phyloP scores from a whole-genome alignment of 2,797 vertebrate species.

The Micromesistius poutassou region DNA sequence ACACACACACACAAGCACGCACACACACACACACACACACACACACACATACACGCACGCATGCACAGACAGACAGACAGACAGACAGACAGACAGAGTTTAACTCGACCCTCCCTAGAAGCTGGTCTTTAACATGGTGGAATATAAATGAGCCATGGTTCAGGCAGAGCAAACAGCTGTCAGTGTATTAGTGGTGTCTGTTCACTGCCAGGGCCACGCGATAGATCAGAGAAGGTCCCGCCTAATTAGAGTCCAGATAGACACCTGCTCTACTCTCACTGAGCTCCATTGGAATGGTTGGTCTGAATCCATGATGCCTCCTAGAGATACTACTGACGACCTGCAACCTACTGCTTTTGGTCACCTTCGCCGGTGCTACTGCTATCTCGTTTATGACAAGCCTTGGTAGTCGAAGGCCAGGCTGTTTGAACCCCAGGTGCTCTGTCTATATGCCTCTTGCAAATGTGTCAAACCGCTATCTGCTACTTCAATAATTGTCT shows the following conservation, averaged over 20 bases:
- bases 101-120: too few species aligned
- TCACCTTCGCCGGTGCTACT: neutral
- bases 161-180: slow-evolving; percentile 34
- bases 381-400: neutral
- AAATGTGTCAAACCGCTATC: neutral
- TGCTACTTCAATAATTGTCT: neutral
- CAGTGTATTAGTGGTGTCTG: slow-evolving; percentile 25
- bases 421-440: neutral
- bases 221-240: slow-evolving; percentile 41
- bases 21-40: neutral
- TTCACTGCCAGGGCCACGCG: slow-evolving; percentile 33
- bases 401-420: neutral
- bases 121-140: neutral
- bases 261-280: slow-evolving; percentile 47
- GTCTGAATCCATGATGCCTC: slow-evolving; percentile 27
- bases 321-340: neutral
- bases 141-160: slow-evolving; percentile 7
- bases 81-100: too few species aligned
- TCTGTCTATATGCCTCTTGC: neutral
- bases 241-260: slow-evolving; percentile 52
- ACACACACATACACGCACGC: neutral
- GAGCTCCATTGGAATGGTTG: slow-evolving; percentile 31
- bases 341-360: neutral
- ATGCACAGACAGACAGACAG: neutral
- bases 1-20: neutral